phyloP scores from a whole-genome alignment of 2,113 vertebrate genomes.

The Diadophis punctatus region DNA sequence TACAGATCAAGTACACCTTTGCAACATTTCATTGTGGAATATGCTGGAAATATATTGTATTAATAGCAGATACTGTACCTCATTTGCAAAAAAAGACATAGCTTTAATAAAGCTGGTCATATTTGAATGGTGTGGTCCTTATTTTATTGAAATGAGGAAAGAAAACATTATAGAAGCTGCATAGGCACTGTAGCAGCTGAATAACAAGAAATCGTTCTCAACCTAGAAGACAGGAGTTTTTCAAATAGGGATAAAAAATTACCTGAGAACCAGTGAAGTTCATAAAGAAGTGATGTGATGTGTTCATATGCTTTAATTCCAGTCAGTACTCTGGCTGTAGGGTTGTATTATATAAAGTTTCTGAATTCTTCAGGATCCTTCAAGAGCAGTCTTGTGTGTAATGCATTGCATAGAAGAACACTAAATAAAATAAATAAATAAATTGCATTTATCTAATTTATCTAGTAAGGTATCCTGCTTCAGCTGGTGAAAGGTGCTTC shows the following conservation, averaged over 20 bases:
- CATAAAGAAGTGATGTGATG: background rate
- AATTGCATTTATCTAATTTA: background rate
- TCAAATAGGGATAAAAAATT: background rate
- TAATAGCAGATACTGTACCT: background rate
- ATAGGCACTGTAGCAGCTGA: background rate
- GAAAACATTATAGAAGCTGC: background rate
- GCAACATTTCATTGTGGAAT: background rate
- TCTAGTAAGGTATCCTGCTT: background rate
- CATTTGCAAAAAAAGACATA: background rate
- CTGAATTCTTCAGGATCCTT: background rate
- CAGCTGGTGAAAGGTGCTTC: background rate
- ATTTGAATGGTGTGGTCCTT: background rate
- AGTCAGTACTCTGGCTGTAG: background rate
- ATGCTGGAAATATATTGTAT: background rate
- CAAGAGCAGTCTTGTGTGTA: background rate
- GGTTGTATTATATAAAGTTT: background rate
- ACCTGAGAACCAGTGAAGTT: background rate
- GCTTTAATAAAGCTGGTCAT: background rate
- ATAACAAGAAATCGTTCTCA: background rate
- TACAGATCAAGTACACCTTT: constrained; percentile 8
- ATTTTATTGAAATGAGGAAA: background rate
- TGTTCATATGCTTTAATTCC: background rate
- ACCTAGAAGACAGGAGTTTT: background rate
- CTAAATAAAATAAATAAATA: no score
- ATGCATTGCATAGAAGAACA: no score